Evolutionary conservation across 2,888 invertebrate species (phyloP), one percentile per base, ranked within the genome.

Genomic region (Pycnomerus fuliginosus): DNA sequence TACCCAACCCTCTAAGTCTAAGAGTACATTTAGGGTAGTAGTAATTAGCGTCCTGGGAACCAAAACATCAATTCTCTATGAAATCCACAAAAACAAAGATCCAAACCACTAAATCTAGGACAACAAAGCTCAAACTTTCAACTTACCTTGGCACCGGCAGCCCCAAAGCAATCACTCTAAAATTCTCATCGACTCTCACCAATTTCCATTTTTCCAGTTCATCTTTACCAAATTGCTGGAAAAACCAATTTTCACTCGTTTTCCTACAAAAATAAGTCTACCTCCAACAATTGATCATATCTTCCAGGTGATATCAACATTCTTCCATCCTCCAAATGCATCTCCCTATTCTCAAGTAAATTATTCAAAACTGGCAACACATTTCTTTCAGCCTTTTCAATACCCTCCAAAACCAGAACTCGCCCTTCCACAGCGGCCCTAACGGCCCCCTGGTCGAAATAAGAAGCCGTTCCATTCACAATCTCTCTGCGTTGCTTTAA

Each of bases 301-400:
- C 94, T 82, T 2, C 82, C 75, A 4, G 94, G 86, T 0, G 94
- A 87, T 67, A 98, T 87, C 23, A 98, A 75, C 68, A 97, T 91
- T 58, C 95, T 77, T 0, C 98, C 98, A 75, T 97, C 97, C 74
- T 98, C 97, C 47, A 98, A 76, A 72, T 97, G 94, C 96, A 98
- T 97, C 74, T 98, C 98, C 41, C 97, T 79, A 72, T 98, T 98
- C 74, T 98, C 97, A 36, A 98, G 74, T 38, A 98, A 77, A 75
- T 98, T 98, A 72, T 98, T 98, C 24, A 98, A 75, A 31, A 98
- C 90, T 20, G 97, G 97, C 46, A 98, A 74, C 25, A 98, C 97
- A 76, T 98, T 98, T 32, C 97, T 78, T 69, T 98, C 98, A 0
- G 96, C 95, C 69, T 97, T 96, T 75, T 98, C 97, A 40, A 98